These are phyloP conservation scores for Anhinga anhinga DNA, from an alignment of 2,113 vertebrate genomes.

Conservation along the genomic window DNA sequence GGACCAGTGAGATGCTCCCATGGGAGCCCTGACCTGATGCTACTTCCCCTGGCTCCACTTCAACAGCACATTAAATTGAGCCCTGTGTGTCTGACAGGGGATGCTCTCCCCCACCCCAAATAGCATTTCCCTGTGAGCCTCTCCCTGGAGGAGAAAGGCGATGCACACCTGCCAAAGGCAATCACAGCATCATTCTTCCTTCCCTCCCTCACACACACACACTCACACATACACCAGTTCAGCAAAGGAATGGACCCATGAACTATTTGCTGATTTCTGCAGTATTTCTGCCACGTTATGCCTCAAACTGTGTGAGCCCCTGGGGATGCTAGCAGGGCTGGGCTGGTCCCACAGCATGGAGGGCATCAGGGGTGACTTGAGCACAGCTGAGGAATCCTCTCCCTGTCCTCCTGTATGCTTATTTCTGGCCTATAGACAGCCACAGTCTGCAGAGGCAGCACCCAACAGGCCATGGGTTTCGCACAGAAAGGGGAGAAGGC, in stretches of 20 bases:
- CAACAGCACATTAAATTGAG: not conserved
- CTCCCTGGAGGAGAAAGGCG: not conserved
- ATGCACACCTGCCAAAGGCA: too few relatives aligned
- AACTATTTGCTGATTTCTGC: not conserved
- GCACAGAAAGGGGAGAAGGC: not conserved
- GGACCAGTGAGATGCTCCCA: rapidly evolving
- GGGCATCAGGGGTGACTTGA: too few relatives aligned
- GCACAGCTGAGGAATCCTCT: not conserved
- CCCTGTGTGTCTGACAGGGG: not conserved
- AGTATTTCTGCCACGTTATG: not conserved
- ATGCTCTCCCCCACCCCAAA: not conserved
- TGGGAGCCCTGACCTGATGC: rapidly evolving
- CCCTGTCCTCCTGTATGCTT: too few relatives aligned
- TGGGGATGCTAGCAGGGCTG: not conserved
- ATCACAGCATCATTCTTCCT: not conserved
- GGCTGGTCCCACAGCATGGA: not conserved
- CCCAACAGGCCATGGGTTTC: rapidly evolving
- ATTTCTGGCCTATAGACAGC: not conserved
- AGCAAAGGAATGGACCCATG: rapidly evolving
- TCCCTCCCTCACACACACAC: too few relatives aligned
- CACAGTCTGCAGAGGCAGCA: not conserved
- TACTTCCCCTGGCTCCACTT: rapidly evolving
- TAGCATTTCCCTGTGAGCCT: rapidly evolving
- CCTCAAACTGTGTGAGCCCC: not conserved
- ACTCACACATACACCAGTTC: not conserved